Evolutionary conservation across 2,113 vertebrate species (phyloP).

Genomic region (Blennius ocellaris): DNA sequence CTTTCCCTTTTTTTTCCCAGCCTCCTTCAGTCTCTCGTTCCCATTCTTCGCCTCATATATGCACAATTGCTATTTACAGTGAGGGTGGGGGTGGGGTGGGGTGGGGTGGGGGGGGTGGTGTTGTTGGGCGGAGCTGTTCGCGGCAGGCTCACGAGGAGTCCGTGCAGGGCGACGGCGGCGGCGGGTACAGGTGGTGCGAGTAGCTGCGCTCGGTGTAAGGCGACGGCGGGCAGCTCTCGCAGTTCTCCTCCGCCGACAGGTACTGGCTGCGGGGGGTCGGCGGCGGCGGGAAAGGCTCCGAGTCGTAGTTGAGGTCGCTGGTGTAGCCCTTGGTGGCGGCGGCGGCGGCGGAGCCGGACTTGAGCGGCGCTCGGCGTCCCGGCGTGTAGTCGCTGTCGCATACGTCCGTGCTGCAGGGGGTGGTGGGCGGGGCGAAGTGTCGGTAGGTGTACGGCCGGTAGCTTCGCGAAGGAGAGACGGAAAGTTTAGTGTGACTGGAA

Average conservation of each 20-base stretch:
- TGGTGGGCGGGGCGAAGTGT: slow-evolving; percentile 96
- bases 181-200: slow-evolving; percentile 95
- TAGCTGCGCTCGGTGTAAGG: slow-evolving; percentile 97
- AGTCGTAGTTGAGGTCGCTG: slow-evolving; percentile 98
- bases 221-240: slow-evolving; percentile 96
- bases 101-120: no score
- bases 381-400: slow-evolving; percentile 98
- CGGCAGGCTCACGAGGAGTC: slow-evolving; percentile 92
- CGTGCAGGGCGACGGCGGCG: slow-evolving; percentile 94
- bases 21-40: slow-evolving; percentile 81
- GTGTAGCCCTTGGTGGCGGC: slow-evolving; percentile 89
- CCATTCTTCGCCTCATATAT: slow-evolving; percentile 80
- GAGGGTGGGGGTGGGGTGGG: no score
- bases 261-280: slow-evolving; percentile 97
- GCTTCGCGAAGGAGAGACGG: slow-evolving; percentile 68
- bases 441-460: slow-evolving; percentile 96
- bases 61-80: slow-evolving; percentile 88
- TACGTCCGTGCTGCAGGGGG: slow-evolving; percentile 97
- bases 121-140: slow-evolving; percentile 76
- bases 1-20: slow-evolving; percentile 49
- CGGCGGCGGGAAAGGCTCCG: slow-evolving; percentile 94
- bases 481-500: no score
- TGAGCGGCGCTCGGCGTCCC: slow-evolving; percentile 84
- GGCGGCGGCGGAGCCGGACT: slow-evolving; percentile 64
- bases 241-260: slow-evolving; percentile 98